A percentile compares a stretch with the other conserved stretches of the same genome.
phyloP scores from a whole-genome alignment of 2,113 vertebrate genomes.

The Garra rufa region DNA sequence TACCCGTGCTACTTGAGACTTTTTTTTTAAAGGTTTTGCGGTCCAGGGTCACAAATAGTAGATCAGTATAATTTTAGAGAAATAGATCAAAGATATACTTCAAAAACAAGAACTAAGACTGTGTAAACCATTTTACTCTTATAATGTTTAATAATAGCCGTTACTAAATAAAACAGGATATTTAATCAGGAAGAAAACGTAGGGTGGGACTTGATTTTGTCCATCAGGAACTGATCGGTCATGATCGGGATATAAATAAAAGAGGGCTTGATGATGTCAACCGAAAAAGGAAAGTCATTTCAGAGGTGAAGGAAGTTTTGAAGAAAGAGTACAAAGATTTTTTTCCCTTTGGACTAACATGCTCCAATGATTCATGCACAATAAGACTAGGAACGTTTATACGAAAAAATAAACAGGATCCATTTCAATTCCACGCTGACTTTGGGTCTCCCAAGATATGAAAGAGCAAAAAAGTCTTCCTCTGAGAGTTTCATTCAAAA shows the following conservation, averaged over 20 bases:
- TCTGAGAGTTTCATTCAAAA: constrained; percentile 3
- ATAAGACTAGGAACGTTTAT: not conserved
- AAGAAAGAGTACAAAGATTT: not conserved
- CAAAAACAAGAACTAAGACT: not conserved
- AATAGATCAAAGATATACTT: no score
- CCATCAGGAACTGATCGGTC: not conserved
- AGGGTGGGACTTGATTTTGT: not conserved
- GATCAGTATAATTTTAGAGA: no score
- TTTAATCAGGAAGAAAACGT: not conserved
- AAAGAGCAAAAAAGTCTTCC: not conserved
- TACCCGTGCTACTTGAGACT: no score
- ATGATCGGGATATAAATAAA: not conserved
- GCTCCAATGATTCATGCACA: not conserved
- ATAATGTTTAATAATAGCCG: no score
- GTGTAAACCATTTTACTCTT: not conserved
- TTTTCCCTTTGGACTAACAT: not conserved
- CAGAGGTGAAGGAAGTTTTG: not conserved
- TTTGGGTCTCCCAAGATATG: not conserved
- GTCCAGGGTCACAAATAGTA: no score
- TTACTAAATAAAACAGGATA: not conserved
- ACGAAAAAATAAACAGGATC: not conserved
- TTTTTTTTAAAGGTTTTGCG: no score
- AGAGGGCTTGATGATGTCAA: not conserved
- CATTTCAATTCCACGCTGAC: not conserved
- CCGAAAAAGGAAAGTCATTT: not conserved